phyloP scores from a whole-genome alignment of 2,113 vertebrate species.

The Misgurnus anguillicaudatus region DNA sequence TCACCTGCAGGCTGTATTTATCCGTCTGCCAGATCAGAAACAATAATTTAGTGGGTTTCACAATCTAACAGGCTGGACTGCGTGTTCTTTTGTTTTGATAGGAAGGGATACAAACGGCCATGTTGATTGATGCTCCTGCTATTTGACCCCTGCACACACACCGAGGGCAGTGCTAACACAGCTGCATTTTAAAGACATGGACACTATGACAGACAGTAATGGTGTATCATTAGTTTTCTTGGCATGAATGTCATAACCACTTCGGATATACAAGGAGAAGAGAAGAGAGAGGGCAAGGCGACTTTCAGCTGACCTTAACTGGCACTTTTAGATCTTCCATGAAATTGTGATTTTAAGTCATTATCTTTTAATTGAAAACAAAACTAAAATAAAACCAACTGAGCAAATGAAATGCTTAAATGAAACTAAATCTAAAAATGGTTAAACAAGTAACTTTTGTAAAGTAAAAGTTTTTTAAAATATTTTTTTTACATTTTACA shows the following conservation, averaged over 20 bases:
- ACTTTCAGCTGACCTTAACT: slow-evolving; percentile 5
- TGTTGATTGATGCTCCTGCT: slow-evolving; percentile 5
- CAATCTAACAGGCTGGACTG: background rate
- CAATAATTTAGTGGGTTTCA: slow-evolving; percentile 24
- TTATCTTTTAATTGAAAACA: no score
- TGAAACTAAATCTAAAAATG: no score
- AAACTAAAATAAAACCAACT: no score
- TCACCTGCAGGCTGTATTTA: slow-evolving; percentile 22
- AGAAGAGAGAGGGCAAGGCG: slow-evolving; percentile 27
- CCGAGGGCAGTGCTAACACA: background rate
- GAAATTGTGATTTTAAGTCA: no score
- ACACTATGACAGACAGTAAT: slow-evolving; percentile 1
- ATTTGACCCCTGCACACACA: slow-evolving; percentile 21
- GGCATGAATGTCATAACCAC: slow-evolving; percentile 38
- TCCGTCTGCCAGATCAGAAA: background rate
- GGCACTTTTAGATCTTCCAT: background rate
- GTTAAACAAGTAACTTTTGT: no score
- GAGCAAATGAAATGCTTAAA: no score
- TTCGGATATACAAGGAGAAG: slow-evolving; percentile 33
- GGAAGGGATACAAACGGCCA: background rate
- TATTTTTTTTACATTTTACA: no score
- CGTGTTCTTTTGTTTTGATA: slow-evolving; percentile 7
- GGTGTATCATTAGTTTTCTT: slow-evolving; percentile 41
- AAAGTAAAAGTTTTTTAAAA: no score
- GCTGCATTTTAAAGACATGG: slow-evolving; percentile 19